Evolutionary conservation across 2,113 vertebrate genomes (phyloP), one percentile per base, ranked within the genome.

Genomic region (Cynopterus brachyotis): DNA sequence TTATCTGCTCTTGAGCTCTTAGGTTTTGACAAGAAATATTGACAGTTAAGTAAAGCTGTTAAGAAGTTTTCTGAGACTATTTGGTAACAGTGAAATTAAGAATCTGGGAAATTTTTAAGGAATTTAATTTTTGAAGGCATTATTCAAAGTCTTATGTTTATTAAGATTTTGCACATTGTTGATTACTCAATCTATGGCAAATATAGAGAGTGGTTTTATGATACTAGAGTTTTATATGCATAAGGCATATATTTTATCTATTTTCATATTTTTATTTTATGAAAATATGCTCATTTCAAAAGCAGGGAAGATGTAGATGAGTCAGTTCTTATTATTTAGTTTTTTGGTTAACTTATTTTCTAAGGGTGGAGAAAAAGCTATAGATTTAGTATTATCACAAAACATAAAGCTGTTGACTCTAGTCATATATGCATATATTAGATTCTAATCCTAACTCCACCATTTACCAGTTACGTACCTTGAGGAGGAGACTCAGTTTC

Each of bases 91-190:
- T 92, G 47, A 81, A 85, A 70, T 80, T 92, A 78, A 95, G 45
- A 84, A 80, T 92, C 24, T 91, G 66, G 79, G 40, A 57, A 70
- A 30, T 32, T 81, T 80, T 90, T 35, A 78, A 62, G 32, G 40
- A 87, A 76, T 67, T 88, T 85, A 76, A 62, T 67, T 42, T 92
- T 94, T 92, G 47, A 73, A 91, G 84, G 22, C 64, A 70, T 80
- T 64, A 17, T 60, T 72, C 28, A 80, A 57, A 84, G 19, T 75
- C 95, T 55, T 62, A 45, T 89, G 37, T 83, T 47, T 76, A 40
- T 84, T 72, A 72, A 85, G 42, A 69, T 40, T 85, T 90, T 93
- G 10, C 0, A 79, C 60, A 75, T 83, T 91, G 12, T 80, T 32
- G 47, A 70, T 93, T 28, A 9, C 95, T 83, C 86, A 76, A 83